A percentile compares a stretch with the other conserved stretches of the same genome.
Conservation (phyloP, 2,888 invertebrate genomes). For the Laothoe populi region DNA sequence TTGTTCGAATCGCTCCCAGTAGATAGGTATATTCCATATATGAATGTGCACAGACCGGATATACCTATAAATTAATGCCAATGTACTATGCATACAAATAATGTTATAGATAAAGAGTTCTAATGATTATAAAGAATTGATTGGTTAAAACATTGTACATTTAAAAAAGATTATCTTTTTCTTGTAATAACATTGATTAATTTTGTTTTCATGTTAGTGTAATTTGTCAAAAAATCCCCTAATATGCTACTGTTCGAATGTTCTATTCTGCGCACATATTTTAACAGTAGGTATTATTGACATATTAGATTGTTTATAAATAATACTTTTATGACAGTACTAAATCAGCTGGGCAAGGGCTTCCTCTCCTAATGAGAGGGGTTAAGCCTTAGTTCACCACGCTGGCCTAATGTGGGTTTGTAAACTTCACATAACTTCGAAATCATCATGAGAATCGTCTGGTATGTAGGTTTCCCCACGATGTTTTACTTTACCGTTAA, state of each 20-base stretch:
- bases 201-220: conserved; percentile 4
- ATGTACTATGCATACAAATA: conserved; percentile 9
- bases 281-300: too few species aligned
- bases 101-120: background rate
- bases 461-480: too few species aligned
- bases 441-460: too few species aligned
- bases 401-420: too few species aligned
- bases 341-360: too few species aligned
- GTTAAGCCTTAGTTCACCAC: too few species aligned
- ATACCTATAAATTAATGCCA: conserved; percentile 2
- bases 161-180: conserved; percentile 12
- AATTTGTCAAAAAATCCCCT: background rate
- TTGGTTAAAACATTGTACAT: background rate
- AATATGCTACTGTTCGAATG: conserved; percentile 1
- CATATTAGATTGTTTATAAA: background rate
- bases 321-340: background rate
- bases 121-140: conserved; percentile 17
- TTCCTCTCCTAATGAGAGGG: too few species aligned
- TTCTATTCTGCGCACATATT: background rate
- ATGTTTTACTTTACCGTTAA: too few species aligned
- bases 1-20: background rate
- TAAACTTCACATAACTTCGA: too few species aligned
- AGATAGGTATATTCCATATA: background rate
- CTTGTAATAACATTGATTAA: conserved; percentile 15
- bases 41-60: background rate